Conservation (phyloP, 2,113 vertebrate species). For the Neomonachus schauinslandi region DNA sequence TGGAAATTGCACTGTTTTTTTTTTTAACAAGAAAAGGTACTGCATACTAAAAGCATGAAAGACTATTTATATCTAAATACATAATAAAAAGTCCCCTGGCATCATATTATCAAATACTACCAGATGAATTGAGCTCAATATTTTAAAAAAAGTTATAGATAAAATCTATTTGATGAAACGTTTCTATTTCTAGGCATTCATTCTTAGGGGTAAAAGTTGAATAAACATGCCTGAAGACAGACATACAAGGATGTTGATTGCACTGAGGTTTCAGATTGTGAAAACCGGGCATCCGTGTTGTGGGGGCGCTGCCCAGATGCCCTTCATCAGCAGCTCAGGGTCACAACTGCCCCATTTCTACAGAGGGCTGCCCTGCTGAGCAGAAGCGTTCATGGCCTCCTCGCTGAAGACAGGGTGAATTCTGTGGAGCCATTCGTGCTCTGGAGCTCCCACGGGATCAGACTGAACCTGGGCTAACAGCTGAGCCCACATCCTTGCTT, state of each 20-base stretch:
- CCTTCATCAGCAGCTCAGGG: not conserved
- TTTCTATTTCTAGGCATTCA: not conserved
- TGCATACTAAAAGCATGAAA: not conserved
- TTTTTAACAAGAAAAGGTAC: not conserved
- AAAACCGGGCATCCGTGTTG: not conserved
- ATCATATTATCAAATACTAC: not conserved
- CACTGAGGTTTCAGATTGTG: not conserved
- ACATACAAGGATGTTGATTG: not conserved
- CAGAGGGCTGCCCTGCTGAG: not conserved
- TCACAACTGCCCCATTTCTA: not conserved
- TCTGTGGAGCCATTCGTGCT: not conserved
- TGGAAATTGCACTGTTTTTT: not conserved
- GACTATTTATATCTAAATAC: not conserved
- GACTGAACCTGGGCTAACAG: not conserved
- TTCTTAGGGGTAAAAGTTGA: not conserved
- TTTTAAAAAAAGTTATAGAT: not conserved
- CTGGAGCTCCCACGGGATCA: not conserved
- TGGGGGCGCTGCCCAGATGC: not conserved
- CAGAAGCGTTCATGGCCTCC: fast-evolving
- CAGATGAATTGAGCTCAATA: not conserved
- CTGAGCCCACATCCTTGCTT: not conserved
- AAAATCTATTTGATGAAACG: conserved; percentile 3
- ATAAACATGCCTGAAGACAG: not conserved
- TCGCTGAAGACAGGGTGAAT: not conserved
- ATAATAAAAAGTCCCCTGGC: not conserved